Base-by-base conservation (phyloP, 1,140 invertebrate genomes). In the Lycorma delicatula region DNA sequence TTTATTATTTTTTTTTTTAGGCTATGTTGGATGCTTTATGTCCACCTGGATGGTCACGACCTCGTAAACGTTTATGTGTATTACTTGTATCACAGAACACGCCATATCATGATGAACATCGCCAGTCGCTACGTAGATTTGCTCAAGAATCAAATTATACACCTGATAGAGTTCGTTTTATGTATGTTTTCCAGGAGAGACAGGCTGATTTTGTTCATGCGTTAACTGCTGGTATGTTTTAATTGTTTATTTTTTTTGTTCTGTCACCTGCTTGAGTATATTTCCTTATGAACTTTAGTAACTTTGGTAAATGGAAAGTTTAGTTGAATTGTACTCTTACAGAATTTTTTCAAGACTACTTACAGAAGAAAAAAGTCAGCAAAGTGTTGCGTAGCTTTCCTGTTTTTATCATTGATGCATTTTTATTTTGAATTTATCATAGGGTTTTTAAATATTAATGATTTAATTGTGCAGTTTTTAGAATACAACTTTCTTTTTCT, bases 51-150 rank as follows among this genome's bases (percentile, higher is more conserved):
- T 85, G 86, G 77, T 80, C 86, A 56, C 79, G 83, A 56, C 82
- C 84, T 11, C 79, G 85, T n/a, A 89, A 91, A 66, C 84, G 86
- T 16, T 74, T 97, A 13, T 97, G 93, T 73, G 87, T 93, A 6
- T 82, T 96, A 63, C 74, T 97, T 13, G 81, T 97, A 20, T 89
- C 87, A 0, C 80, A 84, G 66, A 84, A 87, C 62, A 79, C 78
- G 18, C 71, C 75, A 11, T 67, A 75, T 18, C 79, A 84, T 61
- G 81, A 85, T 59, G 66, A 74, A 34, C 74, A 81, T 12, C 69
- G 83, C 23, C 75, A 80, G 26, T 77, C 80, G 51, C 77, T 89
- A 62, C 72, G 86, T 46, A 72, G 78, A 62, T 85, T 86, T 65
- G 87, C 87, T n/a, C 70, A 81, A 48, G 78, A 83, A 58, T 75